Evolutionary conservation across 2,888 invertebrate species (phyloP).

Genomic region (Rhagium mordax): DNA sequence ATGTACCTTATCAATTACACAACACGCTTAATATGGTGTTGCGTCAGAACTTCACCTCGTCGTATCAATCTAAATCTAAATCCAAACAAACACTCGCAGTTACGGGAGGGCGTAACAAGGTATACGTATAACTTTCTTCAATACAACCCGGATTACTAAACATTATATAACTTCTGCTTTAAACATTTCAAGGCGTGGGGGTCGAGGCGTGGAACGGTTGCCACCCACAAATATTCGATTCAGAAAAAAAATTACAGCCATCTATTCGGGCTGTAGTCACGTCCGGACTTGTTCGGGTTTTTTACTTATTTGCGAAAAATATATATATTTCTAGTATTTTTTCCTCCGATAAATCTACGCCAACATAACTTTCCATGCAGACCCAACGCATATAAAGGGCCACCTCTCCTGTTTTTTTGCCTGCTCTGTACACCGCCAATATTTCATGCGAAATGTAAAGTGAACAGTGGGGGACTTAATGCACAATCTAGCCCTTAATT

Average conservation of each 20-base stretch:
- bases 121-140: not conserved
- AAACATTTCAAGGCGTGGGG: not conserved
- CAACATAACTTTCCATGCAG: no score
- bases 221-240: no score
- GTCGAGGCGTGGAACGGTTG: no score
- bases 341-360: not conserved
- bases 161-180: not conserved
- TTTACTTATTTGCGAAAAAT: no score
- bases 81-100: not conserved
- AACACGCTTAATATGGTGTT: not conserved
- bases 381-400: not conserved
- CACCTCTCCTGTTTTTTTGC: not conserved
- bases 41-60: not conserved
- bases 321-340: no score
- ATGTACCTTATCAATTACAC: not conserved
- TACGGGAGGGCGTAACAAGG: not conserved
- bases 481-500: slow-evolving; percentile 26
- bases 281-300: no score
- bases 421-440: not conserved
- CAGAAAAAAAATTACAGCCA: no score
- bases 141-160: not conserved
- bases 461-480: slow-evolving; percentile 4
- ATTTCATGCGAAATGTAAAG: not conserved
- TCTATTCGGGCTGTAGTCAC: no score
- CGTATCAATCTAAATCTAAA: slow-evolving; percentile 8